Conservation (phyloP, 2,888 invertebrate genomes). For the Cephus spinipes region DNA sequence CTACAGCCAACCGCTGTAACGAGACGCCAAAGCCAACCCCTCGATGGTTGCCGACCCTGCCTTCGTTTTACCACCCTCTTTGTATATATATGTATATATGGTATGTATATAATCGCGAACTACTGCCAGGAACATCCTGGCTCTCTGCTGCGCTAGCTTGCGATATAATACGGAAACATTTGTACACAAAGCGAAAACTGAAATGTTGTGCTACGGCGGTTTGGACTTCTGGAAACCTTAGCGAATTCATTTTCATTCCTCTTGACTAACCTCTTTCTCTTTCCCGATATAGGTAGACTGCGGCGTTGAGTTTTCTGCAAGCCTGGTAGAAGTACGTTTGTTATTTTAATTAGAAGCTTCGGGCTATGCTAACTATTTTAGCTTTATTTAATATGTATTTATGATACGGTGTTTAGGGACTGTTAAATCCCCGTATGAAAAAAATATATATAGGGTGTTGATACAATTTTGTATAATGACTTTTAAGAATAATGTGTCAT, state of each 20-base stretch:
- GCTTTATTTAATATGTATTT: neutral
- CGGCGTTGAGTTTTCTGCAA: neutral
- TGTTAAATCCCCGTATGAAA: neutral
- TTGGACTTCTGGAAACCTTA: neutral
- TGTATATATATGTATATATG: slow-evolving; percentile 8
- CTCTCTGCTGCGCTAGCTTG: slow-evolving; percentile 15
- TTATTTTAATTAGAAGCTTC: slow-evolving; percentile 64
- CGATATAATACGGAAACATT: slow-evolving; percentile 59
- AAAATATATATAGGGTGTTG: neutral
- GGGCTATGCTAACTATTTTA: slow-evolving; percentile 24
- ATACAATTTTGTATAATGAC: neutral
- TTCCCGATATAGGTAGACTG: slow-evolving; percentile 12
- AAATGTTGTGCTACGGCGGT: slow-evolving; percentile 29
- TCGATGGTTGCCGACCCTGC: slow-evolving; percentile 34
- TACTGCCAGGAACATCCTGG: slow-evolving; percentile 9
- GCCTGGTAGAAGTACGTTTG: slow-evolving; percentile 45
- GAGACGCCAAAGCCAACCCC: slow-evolving; percentile 62
- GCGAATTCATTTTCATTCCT: slow-evolving; percentile 11
- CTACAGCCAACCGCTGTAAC: slow-evolving; percentile 61
- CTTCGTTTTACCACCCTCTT: slow-evolving; percentile 17
- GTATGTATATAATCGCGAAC: neutral
- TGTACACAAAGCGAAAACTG: slow-evolving; percentile 47
- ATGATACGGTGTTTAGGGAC: neutral
- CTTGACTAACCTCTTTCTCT: slow-evolving; percentile 13
- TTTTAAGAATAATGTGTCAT: neutral